These are phyloP conservation scores for Noctua comes DNA, from an alignment of 2,888 invertebrate genomes.

Conservation along the genomic window DNA sequence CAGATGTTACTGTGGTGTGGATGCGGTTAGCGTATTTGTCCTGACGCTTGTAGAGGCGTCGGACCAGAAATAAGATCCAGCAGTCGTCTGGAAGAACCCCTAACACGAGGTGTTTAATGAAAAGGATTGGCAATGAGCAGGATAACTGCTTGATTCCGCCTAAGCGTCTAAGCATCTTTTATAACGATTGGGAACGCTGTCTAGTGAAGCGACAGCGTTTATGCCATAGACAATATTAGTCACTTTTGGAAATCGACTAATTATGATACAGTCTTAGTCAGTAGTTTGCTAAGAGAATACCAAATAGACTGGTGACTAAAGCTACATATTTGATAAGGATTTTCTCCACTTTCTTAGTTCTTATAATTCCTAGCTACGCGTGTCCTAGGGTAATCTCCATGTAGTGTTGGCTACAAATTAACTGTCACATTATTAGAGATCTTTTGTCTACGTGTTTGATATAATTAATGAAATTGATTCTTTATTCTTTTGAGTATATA, in stretches of 20 bases:
- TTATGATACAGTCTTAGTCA: not conserved
- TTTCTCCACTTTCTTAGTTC: conserved; percentile 53
- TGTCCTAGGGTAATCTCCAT: conserved; percentile 26
- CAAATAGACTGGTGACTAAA: not conserved
- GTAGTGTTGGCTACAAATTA: conserved; percentile 30
- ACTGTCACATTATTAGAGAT: conserved; percentile 26
- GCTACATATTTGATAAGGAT: conserved; percentile 41
- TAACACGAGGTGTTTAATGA: not conserved
- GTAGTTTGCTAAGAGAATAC: conserved; percentile 26
- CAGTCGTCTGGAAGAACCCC: not conserved
- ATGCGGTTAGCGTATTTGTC: too few species aligned
- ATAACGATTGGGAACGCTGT: not conserved
- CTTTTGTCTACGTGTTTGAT: not conserved
- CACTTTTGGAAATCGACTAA: too few species aligned
- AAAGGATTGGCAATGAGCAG: not conserved
- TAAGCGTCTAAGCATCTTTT: not conserved
- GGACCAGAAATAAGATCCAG: too few species aligned
- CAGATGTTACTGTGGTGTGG: too few species aligned
- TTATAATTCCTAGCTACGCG: conserved; percentile 46
- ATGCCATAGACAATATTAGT: too few species aligned
- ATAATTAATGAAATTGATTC: not conserved
- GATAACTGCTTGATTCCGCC: not conserved
- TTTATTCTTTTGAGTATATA: not conserved
- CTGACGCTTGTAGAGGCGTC: too few species aligned
- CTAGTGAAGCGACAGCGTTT: too few species aligned